Conservation (phyloP, 2,113 vertebrate species). For the human region GRCh38 chr4:21910001-21910500, state of each 20-base stretch:
- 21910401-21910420: constrained; percentile 17
- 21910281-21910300: neutral
- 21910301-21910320: neutral
- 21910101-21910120: neutral
- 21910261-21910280: neutral
- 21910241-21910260: neutral
- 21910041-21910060: neutral
- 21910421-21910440: constrained; percentile 45
- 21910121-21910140: neutral
- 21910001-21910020: no score
- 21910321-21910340: neutral
- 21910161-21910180: neutral
- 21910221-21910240: neutral
- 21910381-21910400: neutral
- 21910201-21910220: fast-evolving
- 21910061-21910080: neutral
- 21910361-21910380: neutral
- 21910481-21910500: constrained; percentile 10
- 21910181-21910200: fast-evolving
- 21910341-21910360: neutral
- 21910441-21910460: neutral
- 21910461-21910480: neutral
- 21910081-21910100: neutral
- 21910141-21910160: neutral
- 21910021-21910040: neutral